Conservation (phyloP, 2,797 vertebrate genomes). For the Clarias pachynema region DNA sequence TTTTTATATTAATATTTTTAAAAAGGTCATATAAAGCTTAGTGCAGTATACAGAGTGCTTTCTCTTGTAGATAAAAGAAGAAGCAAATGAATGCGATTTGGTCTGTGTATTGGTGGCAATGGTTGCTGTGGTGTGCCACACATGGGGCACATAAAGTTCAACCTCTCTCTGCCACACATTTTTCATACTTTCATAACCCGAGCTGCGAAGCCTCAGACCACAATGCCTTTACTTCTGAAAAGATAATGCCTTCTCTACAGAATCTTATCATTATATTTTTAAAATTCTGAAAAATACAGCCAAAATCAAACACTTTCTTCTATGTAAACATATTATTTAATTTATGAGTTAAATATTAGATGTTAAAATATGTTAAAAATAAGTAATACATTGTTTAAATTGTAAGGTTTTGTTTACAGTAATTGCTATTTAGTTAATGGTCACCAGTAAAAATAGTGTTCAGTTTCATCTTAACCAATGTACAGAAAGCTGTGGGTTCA, state of each 20-base stretch:
- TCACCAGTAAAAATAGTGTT: background rate
- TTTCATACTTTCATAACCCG: conserved; percentile 35
- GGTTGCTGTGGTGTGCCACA: conserved; percentile 51
- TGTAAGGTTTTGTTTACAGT: background rate
- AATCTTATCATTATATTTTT: background rate
- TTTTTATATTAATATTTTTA: background rate
- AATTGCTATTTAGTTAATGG: background rate
- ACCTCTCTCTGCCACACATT: conserved; percentile 36
- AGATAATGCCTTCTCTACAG: background rate
- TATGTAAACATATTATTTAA: background rate
- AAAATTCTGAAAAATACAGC: background rate
- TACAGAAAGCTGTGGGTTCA: background rate
- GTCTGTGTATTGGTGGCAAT: conserved; percentile 32
- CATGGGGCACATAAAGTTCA: conserved; percentile 44
- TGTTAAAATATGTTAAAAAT: too few relatives aligned
- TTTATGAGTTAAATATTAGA: too few relatives aligned
- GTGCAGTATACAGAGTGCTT: background rate
- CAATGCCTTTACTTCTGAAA: conserved; percentile 15
- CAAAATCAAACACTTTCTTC: background rate
- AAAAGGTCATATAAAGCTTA: background rate
- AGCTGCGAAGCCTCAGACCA: conserved; percentile 48
- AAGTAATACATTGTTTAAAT: too few relatives aligned
- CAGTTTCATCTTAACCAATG: background rate
- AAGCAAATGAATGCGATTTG: conserved; percentile 3
- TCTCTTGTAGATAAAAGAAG: background rate